phyloP scores from a whole-genome alignment of 2,888 invertebrate species.

The Tortrix viridana region DNA sequence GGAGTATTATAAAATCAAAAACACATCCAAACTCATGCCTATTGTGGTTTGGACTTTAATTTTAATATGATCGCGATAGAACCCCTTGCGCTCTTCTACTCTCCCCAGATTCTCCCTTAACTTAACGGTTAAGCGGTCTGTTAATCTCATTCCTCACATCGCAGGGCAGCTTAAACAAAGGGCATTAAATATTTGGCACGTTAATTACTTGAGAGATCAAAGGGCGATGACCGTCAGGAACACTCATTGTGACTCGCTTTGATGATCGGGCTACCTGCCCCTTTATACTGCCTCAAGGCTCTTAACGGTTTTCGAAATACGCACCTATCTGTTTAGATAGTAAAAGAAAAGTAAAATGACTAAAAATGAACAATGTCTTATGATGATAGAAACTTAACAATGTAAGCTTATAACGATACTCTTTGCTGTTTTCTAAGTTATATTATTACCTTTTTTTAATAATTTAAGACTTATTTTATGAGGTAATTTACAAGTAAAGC shows the following conservation, averaged over 20 bases:
- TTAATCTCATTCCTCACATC: conserved; percentile 28
- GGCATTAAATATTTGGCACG: conserved; percentile 59
- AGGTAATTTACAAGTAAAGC: too few relatives aligned
- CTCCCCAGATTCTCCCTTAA: too few relatives aligned
- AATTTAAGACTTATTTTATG: too few relatives aligned
- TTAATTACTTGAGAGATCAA: conserved; percentile 60
- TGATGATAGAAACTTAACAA: not conserved
- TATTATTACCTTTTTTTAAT: too few relatives aligned
- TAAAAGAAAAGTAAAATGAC: not conserved
- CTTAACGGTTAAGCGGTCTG: conserved; percentile 1
- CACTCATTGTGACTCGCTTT: conserved; percentile 66
- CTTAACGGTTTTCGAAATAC: conserved; percentile 24
- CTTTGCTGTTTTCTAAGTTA: too few relatives aligned
- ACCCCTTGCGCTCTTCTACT: not conserved
- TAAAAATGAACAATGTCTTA: not conserved
- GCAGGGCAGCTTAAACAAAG: conserved; percentile 27
- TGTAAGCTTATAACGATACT: not conserved
- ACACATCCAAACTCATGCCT: too few relatives aligned
- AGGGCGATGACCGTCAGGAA: conserved; percentile 66
- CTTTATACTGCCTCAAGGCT: conserved; percentile 43
- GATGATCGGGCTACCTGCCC: conserved; percentile 57
- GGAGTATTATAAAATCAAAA: too few relatives aligned
- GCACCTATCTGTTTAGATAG: not conserved
- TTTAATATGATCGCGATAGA: too few relatives aligned
- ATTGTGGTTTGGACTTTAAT: too few relatives aligned